These are phyloP conservation scores for Drosophila novamexicana DNA, from an alignment of 1,140 invertebrate genomes.

Conservation along the genomic window DNA sequence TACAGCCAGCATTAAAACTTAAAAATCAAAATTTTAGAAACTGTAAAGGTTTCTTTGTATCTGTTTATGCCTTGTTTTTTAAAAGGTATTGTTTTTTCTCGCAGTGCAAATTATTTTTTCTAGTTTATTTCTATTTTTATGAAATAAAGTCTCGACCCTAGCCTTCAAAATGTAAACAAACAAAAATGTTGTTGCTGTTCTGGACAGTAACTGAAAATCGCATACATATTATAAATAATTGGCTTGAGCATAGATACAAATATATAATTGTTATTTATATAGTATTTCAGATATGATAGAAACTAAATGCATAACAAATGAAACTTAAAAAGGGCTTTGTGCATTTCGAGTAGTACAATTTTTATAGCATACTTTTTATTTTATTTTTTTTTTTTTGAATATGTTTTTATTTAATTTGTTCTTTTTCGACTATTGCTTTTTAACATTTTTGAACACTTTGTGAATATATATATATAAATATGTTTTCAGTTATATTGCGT, in stretches of 20 bases:
- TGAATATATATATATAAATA: conserved; percentile 28
- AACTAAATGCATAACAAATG: conserved; percentile 57
- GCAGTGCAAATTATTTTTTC: conserved; percentile 82
- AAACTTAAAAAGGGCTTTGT: conserved; percentile 68
- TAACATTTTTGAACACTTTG: conserved; percentile 81
- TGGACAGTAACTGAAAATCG: conserved; percentile 6
- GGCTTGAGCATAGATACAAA: conserved; percentile 36
- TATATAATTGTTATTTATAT: conserved; percentile 32
- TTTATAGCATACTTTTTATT: conserved; percentile 73
- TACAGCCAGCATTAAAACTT: conserved; percentile 19
- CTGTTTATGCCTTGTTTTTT: conserved; percentile 6
- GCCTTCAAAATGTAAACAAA: conserved; percentile 59
- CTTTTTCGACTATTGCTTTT: conserved; percentile 76
- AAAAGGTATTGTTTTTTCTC: conserved; percentile 30
- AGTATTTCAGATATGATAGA: conserved; percentile 37
- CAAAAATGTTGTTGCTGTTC: conserved; percentile 1
- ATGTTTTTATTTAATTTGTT: conserved; percentile 39
- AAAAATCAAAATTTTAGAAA: conserved; percentile 23
- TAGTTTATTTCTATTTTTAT: conserved; percentile 14
- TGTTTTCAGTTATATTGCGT: conserved; percentile 13
- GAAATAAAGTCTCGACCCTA: conserved; percentile 72
- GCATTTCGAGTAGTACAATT: conserved; percentile 73
- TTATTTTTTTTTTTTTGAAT: conserved; percentile 40
- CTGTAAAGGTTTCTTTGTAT: conserved; percentile 19
- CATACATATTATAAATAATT: conserved; percentile 38